These are phyloP conservation scores for Drosophila paramelanica DNA, from an alignment of 2,888 invertebrate genomes.

Conservation along the genomic window DNA sequence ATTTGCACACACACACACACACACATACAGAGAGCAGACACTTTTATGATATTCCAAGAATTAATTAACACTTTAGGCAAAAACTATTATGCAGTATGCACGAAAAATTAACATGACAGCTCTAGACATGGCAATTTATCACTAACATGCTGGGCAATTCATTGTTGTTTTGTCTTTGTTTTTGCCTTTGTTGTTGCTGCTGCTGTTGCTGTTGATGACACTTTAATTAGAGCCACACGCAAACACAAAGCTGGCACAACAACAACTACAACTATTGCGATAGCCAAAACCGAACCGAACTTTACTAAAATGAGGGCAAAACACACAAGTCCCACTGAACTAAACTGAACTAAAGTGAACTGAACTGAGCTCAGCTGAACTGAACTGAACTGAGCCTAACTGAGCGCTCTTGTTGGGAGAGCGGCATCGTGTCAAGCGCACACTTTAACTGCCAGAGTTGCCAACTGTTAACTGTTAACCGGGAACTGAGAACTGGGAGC, in stretches of 20 bases:
- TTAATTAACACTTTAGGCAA: constrained; percentile 78
- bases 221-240: constrained; percentile 81
- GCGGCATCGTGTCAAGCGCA: constrained; percentile 62
- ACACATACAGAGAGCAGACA: constrained; percentile 11
- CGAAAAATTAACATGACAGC: constrained; percentile 80
- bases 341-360: constrained; percentile 8
- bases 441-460: constrained; percentile 68
- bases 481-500: background rate
- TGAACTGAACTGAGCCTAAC: constrained; percentile 6
- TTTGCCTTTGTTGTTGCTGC: constrained; percentile 31
- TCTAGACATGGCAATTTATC: constrained; percentile 81
- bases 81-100: constrained; percentile 78
- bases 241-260: constrained; percentile 57
- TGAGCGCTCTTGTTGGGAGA: constrained; percentile 21
- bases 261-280: constrained; percentile 13
- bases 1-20: background rate
- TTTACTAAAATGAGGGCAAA: constrained; percentile 7
- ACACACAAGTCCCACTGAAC: constrained; percentile 8
- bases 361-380: constrained; percentile 10
- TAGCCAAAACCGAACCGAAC: constrained; percentile 14
- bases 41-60: constrained; percentile 72
- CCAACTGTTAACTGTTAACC: constrained; percentile 13
- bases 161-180: constrained; percentile 20
- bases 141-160: constrained; percentile 72
- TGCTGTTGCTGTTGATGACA: constrained; percentile 72